Evolutionary conservation across 2,797 vertebrate species (phyloP).

Genomic region (Fistularia tabacaria): DNA sequence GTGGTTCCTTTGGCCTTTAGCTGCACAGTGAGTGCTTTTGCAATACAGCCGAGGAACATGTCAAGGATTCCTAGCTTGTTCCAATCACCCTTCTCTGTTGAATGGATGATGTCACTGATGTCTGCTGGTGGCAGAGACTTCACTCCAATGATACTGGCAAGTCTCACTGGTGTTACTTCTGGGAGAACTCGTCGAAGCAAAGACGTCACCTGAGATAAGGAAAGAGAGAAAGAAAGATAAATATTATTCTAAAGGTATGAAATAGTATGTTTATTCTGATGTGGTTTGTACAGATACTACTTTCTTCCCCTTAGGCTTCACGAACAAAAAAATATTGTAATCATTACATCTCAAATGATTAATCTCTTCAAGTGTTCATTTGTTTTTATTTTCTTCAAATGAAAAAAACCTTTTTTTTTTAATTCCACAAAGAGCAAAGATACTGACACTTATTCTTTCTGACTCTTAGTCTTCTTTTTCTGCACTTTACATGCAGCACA

Average conservation of each 20-base stretch:
- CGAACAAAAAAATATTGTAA: too few relatives aligned
- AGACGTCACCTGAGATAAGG: constrained; percentile 85
- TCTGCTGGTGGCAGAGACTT: constrained; percentile 96
- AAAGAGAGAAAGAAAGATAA: background rate
- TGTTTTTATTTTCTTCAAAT: too few relatives aligned
- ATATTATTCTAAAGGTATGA: background rate
- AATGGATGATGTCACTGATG: constrained; percentile 99
- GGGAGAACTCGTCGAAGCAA: constrained; percentile 93
- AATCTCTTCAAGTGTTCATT: too few relatives aligned
- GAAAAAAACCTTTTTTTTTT: too few relatives aligned
- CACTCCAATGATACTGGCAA: constrained; percentile 97
- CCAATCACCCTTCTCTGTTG: constrained; percentile 98
- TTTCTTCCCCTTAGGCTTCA: too few relatives aligned
- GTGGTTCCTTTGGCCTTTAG: constrained; percentile 98
- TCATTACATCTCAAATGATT: too few relatives aligned
- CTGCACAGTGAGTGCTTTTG: constrained; percentile 98
- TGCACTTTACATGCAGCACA: too few relatives aligned
- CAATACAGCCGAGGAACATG: constrained; percentile 99
- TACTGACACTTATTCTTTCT: too few relatives aligned
- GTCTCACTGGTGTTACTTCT: constrained; percentile 91
- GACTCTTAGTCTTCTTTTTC: too few relatives aligned
- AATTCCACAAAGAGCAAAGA: too few relatives aligned
- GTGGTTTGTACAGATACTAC: too few relatives aligned
- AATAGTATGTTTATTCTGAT: too few relatives aligned
- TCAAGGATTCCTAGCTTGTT: constrained; percentile 96